Base-by-base conservation (phyloP, 2,113 vertebrate species). In the Spea multiplicata region DNA sequence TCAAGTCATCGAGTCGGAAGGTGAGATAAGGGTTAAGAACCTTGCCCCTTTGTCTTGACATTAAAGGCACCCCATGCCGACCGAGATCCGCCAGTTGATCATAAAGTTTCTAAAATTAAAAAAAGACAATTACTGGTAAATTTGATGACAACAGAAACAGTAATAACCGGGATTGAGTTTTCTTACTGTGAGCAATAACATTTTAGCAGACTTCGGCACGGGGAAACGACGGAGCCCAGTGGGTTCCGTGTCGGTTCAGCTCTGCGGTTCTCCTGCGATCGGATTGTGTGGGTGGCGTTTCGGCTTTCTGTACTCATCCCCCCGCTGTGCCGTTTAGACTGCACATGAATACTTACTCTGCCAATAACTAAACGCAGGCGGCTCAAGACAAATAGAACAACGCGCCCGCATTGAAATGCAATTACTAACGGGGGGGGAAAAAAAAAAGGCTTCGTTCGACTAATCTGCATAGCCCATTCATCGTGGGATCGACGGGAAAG, bases 311-410 rank as follows among this genome's bases (percentile, higher is more conserved):
- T 52, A 65, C 50, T 47, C n/a, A 10, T n/a, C 59, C 6, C 74
- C 30, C 74, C 14, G 9, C 74, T 16, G 74, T 75, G 62, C 50
- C 8, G 65, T 67, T 75, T 67, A 67, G 30, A 75, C 74, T 67
- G 57, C 74, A 67, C 16, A 46, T 9, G 59, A 75, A 66, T 67
- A 55, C 10, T n/a, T 6, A 44, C 0, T 13, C 6, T 67, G 61
- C 69, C 67, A 14, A 7, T 85, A 76, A 75, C 49, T 79, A 55
- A 44, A 64, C 52, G 81, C 83, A 81, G 83, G 61, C 74, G 55
- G 55, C 12, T 3, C n/a, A 44, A 47, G 46, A 64, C 57, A 44
- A 8, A 49, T 3, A 48, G 13, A 12, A 9, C 4, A 64, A 6
- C 57, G 14, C n/a, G 17, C 7, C 14, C 55, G 9, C 55, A 59